Base-by-base conservation (phyloP, 2,888 invertebrate genomes). In the Hedya salicella region DNA sequence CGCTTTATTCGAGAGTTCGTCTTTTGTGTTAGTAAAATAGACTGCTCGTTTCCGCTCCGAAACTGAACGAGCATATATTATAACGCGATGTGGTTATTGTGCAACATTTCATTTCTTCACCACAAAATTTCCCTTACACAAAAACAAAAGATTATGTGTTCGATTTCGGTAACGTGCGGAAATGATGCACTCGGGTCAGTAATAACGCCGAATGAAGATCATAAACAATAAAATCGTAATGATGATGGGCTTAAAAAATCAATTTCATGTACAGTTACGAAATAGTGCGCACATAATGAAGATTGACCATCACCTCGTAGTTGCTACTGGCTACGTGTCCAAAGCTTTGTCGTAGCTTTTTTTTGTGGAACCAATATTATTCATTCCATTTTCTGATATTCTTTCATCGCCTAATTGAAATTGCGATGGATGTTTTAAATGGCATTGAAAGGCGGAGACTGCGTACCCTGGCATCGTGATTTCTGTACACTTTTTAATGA, bases 401-500 rank as follows among this genome's bases (percentile, higher is more conserved):
- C 40, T 66, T 54, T 54, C n/a, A 32, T 66, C 16, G 19, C 32
- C 42, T 61, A 60, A 66, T 66, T 61, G 54, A 61, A 61, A 61
- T 71, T 72, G 65, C 68, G 73, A 74, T 76, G 73, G 74, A 75
- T 78, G 75, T 77, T 83, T 82, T 80, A 78, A 81, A 83, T 79
- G 76, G 78, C 78, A 82, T 85, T 84, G 82, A 79, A 80, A 81
- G 79, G 76, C 78, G 76, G 78, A 77, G 79, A 78, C 83, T 78
- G 81, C 80, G 77, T 79, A 78, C 75, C 75, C 73, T 52, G 78
- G 80, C 82, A 84, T 88, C 87, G 85, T 85, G 85, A 85, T 86
- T 88, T 86, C 87, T 85, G 85, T 85, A 82, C 85, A 87, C 86
- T 82, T 89, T 87, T 88, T 86, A 87, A 87, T 89, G 86, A 88